Conservation (phyloP, 2,113 vertebrate species). For the Laticauda laticaudata region DNA sequence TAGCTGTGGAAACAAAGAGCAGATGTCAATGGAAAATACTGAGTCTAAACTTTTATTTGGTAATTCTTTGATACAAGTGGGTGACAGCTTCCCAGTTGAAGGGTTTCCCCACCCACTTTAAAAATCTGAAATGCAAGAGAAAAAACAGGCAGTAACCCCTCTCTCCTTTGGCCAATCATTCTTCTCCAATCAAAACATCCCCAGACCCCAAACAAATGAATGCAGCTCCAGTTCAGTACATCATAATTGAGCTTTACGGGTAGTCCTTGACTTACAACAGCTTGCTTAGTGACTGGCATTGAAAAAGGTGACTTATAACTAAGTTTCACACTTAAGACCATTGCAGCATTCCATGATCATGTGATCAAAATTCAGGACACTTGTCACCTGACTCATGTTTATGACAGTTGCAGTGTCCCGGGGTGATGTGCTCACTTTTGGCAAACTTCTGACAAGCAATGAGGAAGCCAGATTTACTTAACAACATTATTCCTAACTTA, state of each 20-base stretch:
- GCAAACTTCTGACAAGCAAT: not conserved
- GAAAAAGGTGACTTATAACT: not conserved
- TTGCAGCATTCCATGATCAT: not conserved
- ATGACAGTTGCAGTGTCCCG: not conserved
- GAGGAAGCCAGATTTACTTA: not conserved
- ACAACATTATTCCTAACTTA: not conserved
- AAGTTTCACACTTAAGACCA: not conserved
- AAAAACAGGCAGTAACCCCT: not conserved
- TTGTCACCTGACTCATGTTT: not conserved
- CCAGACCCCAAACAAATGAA: not conserved
- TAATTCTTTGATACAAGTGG: not conserved
- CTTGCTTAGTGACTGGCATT: not conserved
- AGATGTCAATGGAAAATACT: not conserved
- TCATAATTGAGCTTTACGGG: not conserved
- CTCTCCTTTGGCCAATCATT: not conserved
- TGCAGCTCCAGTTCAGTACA: no score
- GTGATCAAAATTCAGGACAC: not conserved
- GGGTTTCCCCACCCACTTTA: not conserved
- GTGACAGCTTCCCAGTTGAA: not conserved
- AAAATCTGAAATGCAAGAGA: not conserved
- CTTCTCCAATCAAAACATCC: conserved; percentile 15
- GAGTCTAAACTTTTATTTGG: not conserved
- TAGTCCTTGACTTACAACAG: not conserved
- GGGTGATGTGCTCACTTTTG: not conserved
- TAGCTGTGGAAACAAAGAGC: not conserved